Evolutionary conservation across 1,140 invertebrate genomes (phyloP), one percentile per base, ranked within the genome.

Genomic region (Pinna nobilis): DNA sequence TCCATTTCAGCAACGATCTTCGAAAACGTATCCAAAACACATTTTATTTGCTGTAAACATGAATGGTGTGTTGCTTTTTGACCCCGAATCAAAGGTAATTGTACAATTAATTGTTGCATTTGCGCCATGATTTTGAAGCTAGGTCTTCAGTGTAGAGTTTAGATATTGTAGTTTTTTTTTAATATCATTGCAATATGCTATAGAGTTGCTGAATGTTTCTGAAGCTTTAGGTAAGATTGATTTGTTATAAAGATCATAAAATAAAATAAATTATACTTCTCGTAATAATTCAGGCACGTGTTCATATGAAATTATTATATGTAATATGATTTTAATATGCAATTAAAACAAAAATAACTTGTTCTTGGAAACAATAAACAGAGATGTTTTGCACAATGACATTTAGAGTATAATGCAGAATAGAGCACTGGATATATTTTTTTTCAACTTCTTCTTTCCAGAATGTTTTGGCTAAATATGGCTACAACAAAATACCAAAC

Each of bases 21-120:
- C 73, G 9, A 84, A 81, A 70, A 64, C 70, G 2, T 77, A 78
- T 53, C 85, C 85, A 35, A 85, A 84, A 55, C 33, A 77, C 55
- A 69, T 84, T 7, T 50, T 85, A n/a, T 41, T 86, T 39, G 85
- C 83, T n/a, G 78, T 86, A 23, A 86, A 84, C 49, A 74, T 72
- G 18, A 74, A 74, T 35, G 85, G 85, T 0, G 74, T 86, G 4
- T 77, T 84, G 23, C 68, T 86, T 11, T 70, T 84, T 9, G 79
- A 86, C 51, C 25, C 74, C 1, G 51, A 59, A 11, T 69, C 79
- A 5, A 84, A 82, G 79, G 84, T 86, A 65, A 44, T 1, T 68
- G 20, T n/a, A n/a, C n/a, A n/a, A n/a, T n/a, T n/a, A n/a, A n/a
- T n/a, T n/a, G n/a, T n/a, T n/a, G n/a, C n/a, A n/a, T n/a, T n/a